phyloP scores from a whole-genome alignment of 2,888 invertebrate genomes.

The Leptarthrus brevirostris region DNA sequence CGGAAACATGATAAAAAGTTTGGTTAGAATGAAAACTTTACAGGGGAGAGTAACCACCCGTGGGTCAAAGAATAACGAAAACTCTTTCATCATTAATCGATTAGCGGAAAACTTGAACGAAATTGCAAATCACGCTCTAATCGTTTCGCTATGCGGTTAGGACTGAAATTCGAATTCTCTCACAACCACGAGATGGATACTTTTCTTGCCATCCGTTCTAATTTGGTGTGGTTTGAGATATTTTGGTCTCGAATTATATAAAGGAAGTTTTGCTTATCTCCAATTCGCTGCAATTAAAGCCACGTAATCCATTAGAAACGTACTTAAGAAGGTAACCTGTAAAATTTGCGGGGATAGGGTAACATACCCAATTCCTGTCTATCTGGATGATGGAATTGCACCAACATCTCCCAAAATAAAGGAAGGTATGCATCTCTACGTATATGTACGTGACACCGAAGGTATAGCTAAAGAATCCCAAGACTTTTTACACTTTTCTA shows the following conservation, averaged over 20 bases:
- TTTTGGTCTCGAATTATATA: neutral
- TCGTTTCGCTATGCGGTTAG: conserved; percentile 52
- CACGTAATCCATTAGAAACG: conserved; percentile 54
- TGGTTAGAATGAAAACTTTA: conserved; percentile 42
- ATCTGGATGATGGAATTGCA: neutral
- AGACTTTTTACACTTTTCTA: conserved; percentile 46
- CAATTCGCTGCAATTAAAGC: conserved; percentile 54
- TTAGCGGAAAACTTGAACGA: conserved; percentile 54
- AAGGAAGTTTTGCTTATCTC: conserved; percentile 39
- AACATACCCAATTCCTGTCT: conserved; percentile 9
- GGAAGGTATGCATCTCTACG: neutral
- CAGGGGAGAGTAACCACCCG: neutral
- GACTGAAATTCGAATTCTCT: conserved; percentile 16
- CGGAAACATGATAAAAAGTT: conserved; percentile 52
- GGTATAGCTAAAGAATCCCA: neutral
- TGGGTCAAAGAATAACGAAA: neutral
- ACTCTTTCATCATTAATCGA: conserved; percentile 55
- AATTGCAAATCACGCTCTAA: conserved; percentile 57
- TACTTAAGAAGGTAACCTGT: conserved; percentile 19
- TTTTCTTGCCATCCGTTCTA: conserved; percentile 1
- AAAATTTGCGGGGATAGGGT: neutral
- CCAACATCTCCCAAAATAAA: neutral
- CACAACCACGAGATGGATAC: conserved; percentile 14
- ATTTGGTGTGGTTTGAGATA: conserved; percentile 7
- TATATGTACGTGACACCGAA: neutral